A percentile compares a stretch with the other conserved stretches of the same genome.
These are phyloP conservation scores for Dryomyza anilis DNA, from an alignment of 2,888 invertebrate species.

Conservation along the genomic window DNA sequence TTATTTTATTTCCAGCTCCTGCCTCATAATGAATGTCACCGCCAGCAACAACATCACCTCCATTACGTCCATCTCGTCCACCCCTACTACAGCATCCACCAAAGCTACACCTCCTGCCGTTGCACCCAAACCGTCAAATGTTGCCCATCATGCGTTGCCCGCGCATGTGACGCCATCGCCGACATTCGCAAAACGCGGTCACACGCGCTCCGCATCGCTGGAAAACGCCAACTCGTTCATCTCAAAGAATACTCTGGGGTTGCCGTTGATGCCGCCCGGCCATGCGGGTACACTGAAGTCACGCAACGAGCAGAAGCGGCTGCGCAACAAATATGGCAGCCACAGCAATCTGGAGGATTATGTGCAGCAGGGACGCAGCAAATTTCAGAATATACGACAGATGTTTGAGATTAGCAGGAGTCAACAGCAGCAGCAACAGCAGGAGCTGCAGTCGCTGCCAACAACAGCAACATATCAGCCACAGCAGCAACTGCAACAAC, in stretches of 20 bases:
- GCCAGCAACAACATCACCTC: not conserved
- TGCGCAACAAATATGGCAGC: constrained; percentile 58
- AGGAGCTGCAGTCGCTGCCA: constrained; percentile 38
- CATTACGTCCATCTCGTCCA: not conserved
- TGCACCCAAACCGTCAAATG: constrained; percentile 27
- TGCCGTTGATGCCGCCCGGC: constrained; percentile 41
- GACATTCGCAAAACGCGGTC: constrained; percentile 49
- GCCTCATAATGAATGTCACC: not conserved
- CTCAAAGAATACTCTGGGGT: constrained; percentile 51
- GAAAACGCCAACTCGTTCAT: constrained; percentile 51
- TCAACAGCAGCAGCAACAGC: not conserved
- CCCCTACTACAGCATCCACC: not conserved
- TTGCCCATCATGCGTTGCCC: constrained; percentile 43
- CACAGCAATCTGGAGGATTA: constrained; percentile 58
- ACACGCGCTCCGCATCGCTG: constrained; percentile 57
- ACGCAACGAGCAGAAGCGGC: constrained; percentile 58
- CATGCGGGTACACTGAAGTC: constrained; percentile 58
- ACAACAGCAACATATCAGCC: not conserved
- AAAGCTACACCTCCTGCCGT: not conserved
- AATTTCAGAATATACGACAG: constrained; percentile 59
- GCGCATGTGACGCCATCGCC: constrained; percentile 38
- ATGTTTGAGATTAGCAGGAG: constrained; percentile 56
- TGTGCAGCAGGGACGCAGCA: constrained; percentile 42
- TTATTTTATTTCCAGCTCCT: too few species aligned
- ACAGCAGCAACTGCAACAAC: constrained; percentile 5